Percentiles rank a stretch among this genome's conserved stretches.
phyloP scores from a whole-genome alignment of 2,888 invertebrate species.

The Lobophora halterata region DNA sequence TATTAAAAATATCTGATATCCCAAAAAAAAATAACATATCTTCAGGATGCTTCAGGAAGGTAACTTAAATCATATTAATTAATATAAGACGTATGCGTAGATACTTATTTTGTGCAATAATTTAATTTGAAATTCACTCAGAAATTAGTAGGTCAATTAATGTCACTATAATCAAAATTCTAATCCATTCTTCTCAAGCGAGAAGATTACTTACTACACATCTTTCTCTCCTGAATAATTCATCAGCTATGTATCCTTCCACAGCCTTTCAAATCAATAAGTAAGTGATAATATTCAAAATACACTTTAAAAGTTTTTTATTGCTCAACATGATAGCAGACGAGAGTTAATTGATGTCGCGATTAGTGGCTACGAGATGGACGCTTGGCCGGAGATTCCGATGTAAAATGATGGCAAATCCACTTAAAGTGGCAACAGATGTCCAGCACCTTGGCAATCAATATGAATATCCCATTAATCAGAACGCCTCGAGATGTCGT shows the following conservation, averaged over 20 bases:
- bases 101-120: too few species aligned
- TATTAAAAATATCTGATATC: too few species aligned
- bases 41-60: too few species aligned
- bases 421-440: slow-evolving; percentile 45
- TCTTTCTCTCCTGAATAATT: slow-evolving; percentile 57
- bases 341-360: slow-evolving; percentile 9
- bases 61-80: too few species aligned
- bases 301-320: slow-evolving; percentile 34
- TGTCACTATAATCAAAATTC: too few species aligned
- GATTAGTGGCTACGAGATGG: slow-evolving; percentile 8
- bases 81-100: too few species aligned
- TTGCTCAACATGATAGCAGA: slow-evolving; percentile 15
- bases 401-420: slow-evolving; percentile 45
- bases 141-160: too few species aligned
- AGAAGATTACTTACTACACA: background rate
- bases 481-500: too few species aligned
- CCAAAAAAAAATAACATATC: too few species aligned
- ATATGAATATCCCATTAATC: slow-evolving; percentile 55
- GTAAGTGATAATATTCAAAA: too few species aligned
- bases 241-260: slow-evolving; percentile 39
- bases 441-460: slow-evolving; percentile 51
- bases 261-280: slow-evolving; percentile 29
- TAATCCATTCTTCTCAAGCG: background rate
- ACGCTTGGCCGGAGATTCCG: slow-evolving; percentile 22
- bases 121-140: too few species aligned